Evolutionary conservation across 1,140 invertebrate genomes (phyloP), one percentile per base, ranked within the genome.

Genomic region (Pogonomyrmex californicus): DNA sequence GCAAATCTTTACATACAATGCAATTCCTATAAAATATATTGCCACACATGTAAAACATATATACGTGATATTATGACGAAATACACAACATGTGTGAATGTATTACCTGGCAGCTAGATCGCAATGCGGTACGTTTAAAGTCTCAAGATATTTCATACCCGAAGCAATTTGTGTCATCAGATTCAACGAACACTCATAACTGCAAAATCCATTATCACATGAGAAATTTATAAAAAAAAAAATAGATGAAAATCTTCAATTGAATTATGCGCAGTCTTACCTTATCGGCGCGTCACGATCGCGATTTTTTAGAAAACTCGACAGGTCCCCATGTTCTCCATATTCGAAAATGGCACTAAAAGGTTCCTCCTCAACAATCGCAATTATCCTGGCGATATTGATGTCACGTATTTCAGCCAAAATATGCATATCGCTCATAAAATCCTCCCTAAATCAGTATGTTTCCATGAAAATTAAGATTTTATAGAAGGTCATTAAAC

Each of bases 261-360:
- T 0, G 7, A 63, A 23, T 81, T 2, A 0, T 70, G n/a, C 56
- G 4, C 63, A 36, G 3, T 9, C 38, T 88, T 91, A 95, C 95
- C 94, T 95, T 87, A 93, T 92, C 38, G 91, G 86, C 7, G 90
- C 62, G 63, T 96, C 93, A 86, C 94, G 90, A 56, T 93, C 88
- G 23, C 95, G 95, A 73, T 91, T 94, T 77, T 96, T 95, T 47
- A 98, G 95, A 93, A 98, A 98, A 86, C 97, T 97, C 76, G 98
- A 97, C 30, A 99, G 96, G 93, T 98, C 98, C 4, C 98, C 98
- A 54, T 97, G 96, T 92, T 98, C 97, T 85, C 98, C 97, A 93
- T 98, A 98, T 93, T 99, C 98, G 78, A 98, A 97, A 3, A 99
- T 96, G 88, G 98, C 97, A 94, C 97, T 98, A 82, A 98, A 96